Evolutionary conservation across 2,113 vertebrate genomes (phyloP), one percentile per base, ranked within the genome.

Genomic region (Siniperca knerii): DNA sequence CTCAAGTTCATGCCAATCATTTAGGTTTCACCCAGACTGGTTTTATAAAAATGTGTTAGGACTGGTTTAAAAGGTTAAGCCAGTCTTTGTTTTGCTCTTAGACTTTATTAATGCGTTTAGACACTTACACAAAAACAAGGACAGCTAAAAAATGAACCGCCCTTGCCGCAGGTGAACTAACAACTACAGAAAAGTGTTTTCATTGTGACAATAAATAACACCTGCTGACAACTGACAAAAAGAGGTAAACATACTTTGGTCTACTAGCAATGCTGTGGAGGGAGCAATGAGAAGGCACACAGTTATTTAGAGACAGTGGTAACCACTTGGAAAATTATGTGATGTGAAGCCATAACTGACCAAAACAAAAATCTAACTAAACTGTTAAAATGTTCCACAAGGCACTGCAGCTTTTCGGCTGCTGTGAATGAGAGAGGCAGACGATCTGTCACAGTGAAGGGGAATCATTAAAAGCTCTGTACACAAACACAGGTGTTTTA

Each of bases 401-500:
- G 13, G 13, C 15, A 48, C 29, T 48, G 52, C 8, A 78, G 64
- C 40, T 33, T 13, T 40, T 35, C 3, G 2, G 6, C 10, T 23
- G 18, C 33, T 33, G 20, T 58, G 42, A 55, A 74, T 12, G 0
- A 61, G 10, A 46, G 0, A 55, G 55, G 29, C n/a, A 29, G 54
- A 52, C 20, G 0, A 82, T 73, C 54, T 18, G 55, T 73, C 48
- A 8, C 52, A 25, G 48, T 1, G 6, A 72, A 13, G 23, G 46
- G 20, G 54, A 37, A 50, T 69, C 46, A 40, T 35, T 66, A 44
- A 82, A 85, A 62, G 60, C 66, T 79, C 37, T 55, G n/a, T 35
- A 70, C 70, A 76, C 72, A 66, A 75, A 76, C 68, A 68, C 72
- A 57, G 55, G n/a, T 86, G 83, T 44, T 86, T 72, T 64, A 20